Evolutionary conservation across 2,113 vertebrate genomes (phyloP).

Genomic region (Xyliphius kryptos): DNA sequence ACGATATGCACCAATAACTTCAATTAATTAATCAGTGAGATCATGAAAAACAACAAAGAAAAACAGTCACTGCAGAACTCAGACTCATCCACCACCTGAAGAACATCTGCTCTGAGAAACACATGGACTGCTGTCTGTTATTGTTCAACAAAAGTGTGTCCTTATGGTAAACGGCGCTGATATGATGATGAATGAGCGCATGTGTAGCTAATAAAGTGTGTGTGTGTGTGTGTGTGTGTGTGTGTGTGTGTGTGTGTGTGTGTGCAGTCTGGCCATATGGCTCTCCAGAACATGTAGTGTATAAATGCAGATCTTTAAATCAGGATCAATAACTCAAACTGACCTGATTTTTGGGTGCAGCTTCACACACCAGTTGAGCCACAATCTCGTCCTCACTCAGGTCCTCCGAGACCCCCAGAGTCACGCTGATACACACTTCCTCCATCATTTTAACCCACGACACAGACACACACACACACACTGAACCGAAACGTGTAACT

Average conservation of each 20-base stretch:
- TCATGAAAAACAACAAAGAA: no score
- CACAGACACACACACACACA: slow-evolving; percentile 2
- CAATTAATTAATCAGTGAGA: no score
- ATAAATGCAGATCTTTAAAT: neutral
- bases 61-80: no score
- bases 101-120: no score
- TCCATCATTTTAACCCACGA: slow-evolving; percentile 3
- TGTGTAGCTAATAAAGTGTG: neutral
- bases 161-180: no score
- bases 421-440: neutral
- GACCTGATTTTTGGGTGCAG: neutral
- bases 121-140: no score
- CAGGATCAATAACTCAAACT: neutral
- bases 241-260: neutral
- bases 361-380: neutral
- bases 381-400: slow-evolving; percentile 3
- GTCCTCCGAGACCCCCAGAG: neutral
- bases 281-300: neutral
- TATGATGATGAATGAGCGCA: no score
- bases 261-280: neutral
- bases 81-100: no score
- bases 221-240: neutral
- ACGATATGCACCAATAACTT: no score
- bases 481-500: neutral
- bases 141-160: no score